Conservation (phyloP, 2,113 vertebrate genomes). For the Phasianus colchicus region DNA sequence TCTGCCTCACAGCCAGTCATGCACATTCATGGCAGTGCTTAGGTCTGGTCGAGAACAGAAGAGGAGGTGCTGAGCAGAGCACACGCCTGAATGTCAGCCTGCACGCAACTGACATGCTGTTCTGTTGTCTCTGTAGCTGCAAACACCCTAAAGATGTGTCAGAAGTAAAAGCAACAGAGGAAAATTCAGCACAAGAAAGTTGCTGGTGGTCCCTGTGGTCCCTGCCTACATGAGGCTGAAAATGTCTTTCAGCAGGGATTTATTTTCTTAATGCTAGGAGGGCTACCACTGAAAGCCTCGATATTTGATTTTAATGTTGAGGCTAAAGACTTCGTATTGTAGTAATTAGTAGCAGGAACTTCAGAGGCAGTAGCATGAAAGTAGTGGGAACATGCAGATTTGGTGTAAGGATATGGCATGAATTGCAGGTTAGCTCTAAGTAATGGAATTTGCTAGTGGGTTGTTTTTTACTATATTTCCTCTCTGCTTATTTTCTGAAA, state of each 20-base stretch:
- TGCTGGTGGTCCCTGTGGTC: constrained; percentile 41
- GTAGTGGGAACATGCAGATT: constrained; percentile 1
- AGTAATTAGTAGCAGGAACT: constrained; percentile 62
- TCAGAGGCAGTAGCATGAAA: constrained; percentile 42
- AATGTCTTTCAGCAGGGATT: constrained; percentile 1
- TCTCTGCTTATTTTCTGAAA: constrained; percentile 51
- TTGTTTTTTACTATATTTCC: background rate
- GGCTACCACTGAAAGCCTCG: constrained; percentile 39
- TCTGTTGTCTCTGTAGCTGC: background rate
- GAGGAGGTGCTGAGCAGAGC: background rate
- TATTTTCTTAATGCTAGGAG: constrained; percentile 52
- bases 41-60: background rate
- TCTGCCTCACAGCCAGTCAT: background rate
- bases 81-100: background rate
- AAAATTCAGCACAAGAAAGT: background rate
- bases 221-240: background rate
- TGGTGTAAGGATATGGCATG: background rate
- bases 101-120: background rate
- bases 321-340: constrained; percentile 45
- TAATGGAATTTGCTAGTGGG: background rate
- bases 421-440: constrained; percentile 33
- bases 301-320: constrained; percentile 51
- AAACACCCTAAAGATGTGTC: background rate
- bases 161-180: background rate
- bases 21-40: background rate